Evolutionary conservation across 2,797 vertebrate genomes (phyloP).

Genomic region (Sebastes cheni): DNA sequence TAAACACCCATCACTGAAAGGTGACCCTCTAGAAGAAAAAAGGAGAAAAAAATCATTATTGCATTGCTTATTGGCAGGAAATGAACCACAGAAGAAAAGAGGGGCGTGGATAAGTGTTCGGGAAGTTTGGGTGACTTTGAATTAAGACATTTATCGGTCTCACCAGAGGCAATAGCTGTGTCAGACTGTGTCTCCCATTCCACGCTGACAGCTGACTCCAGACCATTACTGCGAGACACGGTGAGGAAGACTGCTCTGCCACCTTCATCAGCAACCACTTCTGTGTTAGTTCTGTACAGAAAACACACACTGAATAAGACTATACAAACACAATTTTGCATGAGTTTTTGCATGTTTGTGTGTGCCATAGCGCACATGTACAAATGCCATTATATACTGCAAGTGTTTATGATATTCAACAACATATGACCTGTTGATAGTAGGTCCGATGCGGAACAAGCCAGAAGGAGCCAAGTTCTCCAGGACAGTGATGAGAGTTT

Average conservation of each 20-base stretch:
- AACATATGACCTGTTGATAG: conserved; percentile 82
- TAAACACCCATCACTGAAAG: conserved; percentile 83
- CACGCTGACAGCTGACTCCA: conserved; percentile 92
- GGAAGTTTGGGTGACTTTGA: not conserved
- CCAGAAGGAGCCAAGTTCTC: conserved; percentile 94
- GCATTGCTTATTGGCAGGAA: not conserved
- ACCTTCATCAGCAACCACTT: conserved; percentile 83
- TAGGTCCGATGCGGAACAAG: conserved; percentile 90
- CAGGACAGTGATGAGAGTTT: conserved; percentile 88
- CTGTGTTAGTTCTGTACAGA: conserved; percentile 82
- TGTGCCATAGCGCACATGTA: not conserved
- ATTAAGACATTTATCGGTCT: conserved; percentile 37
- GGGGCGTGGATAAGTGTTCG: not conserved
- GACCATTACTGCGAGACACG: conserved; percentile 91
- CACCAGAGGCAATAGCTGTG: conserved; percentile 91
- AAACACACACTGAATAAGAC: conserved; percentile 9
- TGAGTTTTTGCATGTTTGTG: not conserved
- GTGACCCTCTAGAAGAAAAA: conserved; percentile 83
- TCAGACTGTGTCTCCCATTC: conserved; percentile 91
- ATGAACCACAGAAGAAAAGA: not conserved
- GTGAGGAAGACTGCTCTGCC: conserved; percentile 87
- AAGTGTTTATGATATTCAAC: not conserved
- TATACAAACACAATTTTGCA: not conserved
- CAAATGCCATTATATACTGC: not conserved
- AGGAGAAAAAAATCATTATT: not conserved